Evolutionary conservation across 2,113 vertebrate species (phyloP).

Genomic region (Cyphomyrus plagiostoma): DNA sequence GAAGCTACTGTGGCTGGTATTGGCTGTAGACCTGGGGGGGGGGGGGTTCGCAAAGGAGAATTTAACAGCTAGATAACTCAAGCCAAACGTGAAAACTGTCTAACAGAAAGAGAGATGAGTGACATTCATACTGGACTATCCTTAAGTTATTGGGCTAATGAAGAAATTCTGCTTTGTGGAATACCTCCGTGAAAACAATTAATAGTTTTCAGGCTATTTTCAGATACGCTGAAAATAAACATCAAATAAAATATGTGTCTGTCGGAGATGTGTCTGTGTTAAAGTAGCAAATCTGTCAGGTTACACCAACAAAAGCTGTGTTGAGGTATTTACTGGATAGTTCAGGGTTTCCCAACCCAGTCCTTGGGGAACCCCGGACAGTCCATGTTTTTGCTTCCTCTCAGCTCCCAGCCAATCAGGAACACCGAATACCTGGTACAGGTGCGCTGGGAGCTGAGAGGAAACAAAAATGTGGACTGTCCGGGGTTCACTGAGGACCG

Average conservation of each 20-base stretch:
- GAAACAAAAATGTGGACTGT: no score
- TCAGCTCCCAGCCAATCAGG: no score
- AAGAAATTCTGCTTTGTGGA: not conserved
- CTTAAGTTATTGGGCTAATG: not conserved
- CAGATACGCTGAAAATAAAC: not conserved
- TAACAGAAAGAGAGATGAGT: not conserved
- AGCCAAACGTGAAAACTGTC: not conserved
- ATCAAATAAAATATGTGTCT: not conserved
- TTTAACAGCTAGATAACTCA: not conserved
- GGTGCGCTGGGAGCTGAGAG: no score
- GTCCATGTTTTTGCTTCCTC: no score
- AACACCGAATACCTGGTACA: no score
- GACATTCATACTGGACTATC: not conserved
- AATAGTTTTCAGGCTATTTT: not conserved
- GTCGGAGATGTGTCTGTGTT: not conserved
- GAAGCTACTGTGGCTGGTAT: not conserved
- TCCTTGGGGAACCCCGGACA: no score
- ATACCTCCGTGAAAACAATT: not conserved
- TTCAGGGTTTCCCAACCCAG: not conserved
- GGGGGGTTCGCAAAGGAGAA: not conserved
- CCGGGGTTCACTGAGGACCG: no score
- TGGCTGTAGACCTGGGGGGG: not conserved
- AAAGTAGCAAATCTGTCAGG: not conserved
- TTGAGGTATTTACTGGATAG: not conserved
- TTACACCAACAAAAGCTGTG: not conserved